Evolutionary conservation across 2,113 vertebrate genomes (phyloP).

Genomic region (Burhinus oedicnemus): DNA sequence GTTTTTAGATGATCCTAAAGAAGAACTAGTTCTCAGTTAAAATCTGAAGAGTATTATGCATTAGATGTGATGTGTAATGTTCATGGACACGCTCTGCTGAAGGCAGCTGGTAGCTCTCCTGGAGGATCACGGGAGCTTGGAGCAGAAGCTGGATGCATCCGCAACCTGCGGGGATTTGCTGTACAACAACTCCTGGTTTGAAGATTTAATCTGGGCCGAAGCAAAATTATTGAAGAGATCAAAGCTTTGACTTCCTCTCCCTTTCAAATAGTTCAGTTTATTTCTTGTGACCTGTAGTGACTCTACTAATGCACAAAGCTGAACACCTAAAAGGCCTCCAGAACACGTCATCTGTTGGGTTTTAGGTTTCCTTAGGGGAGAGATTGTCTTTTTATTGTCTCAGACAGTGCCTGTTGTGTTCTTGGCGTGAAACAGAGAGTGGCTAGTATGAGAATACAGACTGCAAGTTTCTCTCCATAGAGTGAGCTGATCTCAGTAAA

Average conservation of each 20-base stretch:
- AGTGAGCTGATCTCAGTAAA: not conserved
- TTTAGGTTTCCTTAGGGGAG: not conserved
- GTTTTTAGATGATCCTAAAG: not conserved
- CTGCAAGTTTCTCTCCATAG: not conserved
- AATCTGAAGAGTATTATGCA: not conserved
- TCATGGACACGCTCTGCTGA: accelerated
- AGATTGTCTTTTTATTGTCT: not conserved
- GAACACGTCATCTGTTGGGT: not conserved
- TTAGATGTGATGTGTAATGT: not conserved
- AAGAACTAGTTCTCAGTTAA: not conserved
- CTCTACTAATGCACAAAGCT: not conserved
- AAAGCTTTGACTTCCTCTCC: not conserved
- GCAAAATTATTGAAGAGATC: not conserved
- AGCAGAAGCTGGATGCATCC: not conserved
- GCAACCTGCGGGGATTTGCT: not conserved
- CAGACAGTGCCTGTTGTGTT: not conserved
- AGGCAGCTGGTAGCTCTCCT: not conserved
- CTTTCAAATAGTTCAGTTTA: not conserved
- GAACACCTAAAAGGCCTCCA: not conserved
- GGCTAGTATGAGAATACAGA: not conserved
- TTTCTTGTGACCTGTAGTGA: not conserved
- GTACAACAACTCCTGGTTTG: not conserved
- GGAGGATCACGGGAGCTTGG: not conserved
- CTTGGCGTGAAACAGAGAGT: not conserved
- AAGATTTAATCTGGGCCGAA: not conserved